Evolutionary conservation across 2,113 vertebrate genomes (phyloP).

Genomic region (Callaeas wilsoni): DNA sequence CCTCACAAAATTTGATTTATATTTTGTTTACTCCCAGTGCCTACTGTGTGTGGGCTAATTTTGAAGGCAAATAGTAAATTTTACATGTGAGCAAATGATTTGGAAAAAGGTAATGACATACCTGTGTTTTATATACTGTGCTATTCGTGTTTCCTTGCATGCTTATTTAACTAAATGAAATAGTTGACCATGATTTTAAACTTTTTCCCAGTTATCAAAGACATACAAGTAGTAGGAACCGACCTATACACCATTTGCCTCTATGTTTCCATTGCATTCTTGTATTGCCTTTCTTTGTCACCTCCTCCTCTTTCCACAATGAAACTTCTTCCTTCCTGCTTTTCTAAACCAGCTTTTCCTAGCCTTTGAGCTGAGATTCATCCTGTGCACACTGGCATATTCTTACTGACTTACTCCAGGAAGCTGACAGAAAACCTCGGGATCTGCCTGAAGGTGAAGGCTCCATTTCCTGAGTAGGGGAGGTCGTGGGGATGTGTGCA

Average conservation of each 20-base stretch:
- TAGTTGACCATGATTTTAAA: not conserved
- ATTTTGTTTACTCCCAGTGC: not conserved
- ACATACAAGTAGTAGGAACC: not conserved
- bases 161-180: not conserved
- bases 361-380: not conserved
- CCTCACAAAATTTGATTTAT: not conserved
- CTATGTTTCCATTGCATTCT: not conserved
- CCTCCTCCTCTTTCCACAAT: not conserved
- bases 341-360: slow-evolving; percentile 22
- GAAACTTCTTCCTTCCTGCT: slow-evolving; percentile 45
- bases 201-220: not conserved
- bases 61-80: not conserved
- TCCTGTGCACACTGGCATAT: not conserved
- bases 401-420: not conserved
- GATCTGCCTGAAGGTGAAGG: not conserved
- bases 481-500: not conserved
- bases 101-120: not conserved
- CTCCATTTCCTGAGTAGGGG: not conserved
- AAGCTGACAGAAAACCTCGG: not conserved
- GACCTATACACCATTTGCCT: not conserved
- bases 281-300: slow-evolving; percentile 4
- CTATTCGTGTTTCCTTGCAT: not conserved
- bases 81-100: not conserved
- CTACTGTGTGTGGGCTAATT: not conserved
- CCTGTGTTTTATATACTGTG: not conserved